Base-by-base conservation (phyloP, 2,113 vertebrate genomes). In the Glaucomys volans region DNA sequence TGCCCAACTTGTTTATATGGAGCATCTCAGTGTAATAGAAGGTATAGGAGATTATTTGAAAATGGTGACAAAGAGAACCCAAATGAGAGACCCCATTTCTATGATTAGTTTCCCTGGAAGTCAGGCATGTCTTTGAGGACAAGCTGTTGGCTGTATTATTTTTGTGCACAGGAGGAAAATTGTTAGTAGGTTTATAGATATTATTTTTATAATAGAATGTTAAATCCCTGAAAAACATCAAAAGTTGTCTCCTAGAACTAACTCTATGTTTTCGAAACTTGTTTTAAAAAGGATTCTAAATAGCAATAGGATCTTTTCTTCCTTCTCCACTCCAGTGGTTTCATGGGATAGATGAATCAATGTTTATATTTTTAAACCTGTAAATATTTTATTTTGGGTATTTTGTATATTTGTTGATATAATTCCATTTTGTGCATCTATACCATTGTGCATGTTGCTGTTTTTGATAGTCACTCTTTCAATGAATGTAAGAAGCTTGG, bases 301-400 rank as follows among this genome's bases (percentile, higher is more conserved):
- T 98, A 98, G 97, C 98, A 98, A 97, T 98, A 98, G 98, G 69
- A 89, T 95, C 97, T 97, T 96, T 97, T 96, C 97, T 97, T 96
- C 87, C 95, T 96, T 85, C 96, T 90, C 96, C 94, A 96, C 80
- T 82, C 96, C 87, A 96, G 50, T 77, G 96, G 87, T 98, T 98
- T 97, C 97, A 93, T 57, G 98, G 98, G 96, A 97, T 98, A 98
- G 97, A 98, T 95, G 97, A 98, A 98, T 98, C 95, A 95, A 97
- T 98, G 98, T 98, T 98, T 98, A 97, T 98, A 98, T 99, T 99
- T 99, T 98, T 98, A 98, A 98, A 97, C 97, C 91, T 98, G 98
- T 98, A 98, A 98, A 98, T 98, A 98, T 98, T 97, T 98, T 99
- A 98, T 98, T 98, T 98, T 98, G 98, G 87, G 96, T 98, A 98